Evolutionary conservation across 2,113 vertebrate species (phyloP), one percentile per base, ranked within the genome.

Genomic region (Jacana jacana): DNA sequence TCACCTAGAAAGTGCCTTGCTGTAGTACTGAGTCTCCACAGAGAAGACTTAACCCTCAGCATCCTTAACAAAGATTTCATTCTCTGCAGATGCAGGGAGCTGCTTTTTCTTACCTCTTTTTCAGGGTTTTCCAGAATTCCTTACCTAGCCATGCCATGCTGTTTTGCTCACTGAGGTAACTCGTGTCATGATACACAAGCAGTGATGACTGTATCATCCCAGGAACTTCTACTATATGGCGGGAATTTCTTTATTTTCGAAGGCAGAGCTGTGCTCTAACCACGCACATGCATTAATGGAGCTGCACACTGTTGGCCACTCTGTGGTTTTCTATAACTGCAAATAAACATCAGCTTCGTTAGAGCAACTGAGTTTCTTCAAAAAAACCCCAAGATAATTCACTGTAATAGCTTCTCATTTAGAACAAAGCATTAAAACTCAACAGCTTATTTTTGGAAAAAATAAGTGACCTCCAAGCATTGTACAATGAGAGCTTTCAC

Each of bases 221-320:
- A 17, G 10, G 49, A 72, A 51, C 51, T 83, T 40, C 44, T 66
- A 5, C 39, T 54, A 60, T 10, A 39, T 18, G 14, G 25, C n/a
- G 55, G 54, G 61, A 61, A 18, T 42, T 72, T 64, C 31, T 89
- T 87, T 40, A 31, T 1, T 0, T n/a, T 12, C 44, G 73, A 39
- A 60, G 31, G 11, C 7, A 1, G 5, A 80, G 31, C 57, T 93
- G 31, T 9, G 27, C 12, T 28, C 13, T 69, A 37, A 44, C 12
- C 19, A 30, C n/a, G 28, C 22, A 9, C 0, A 0, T 15, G 7
- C n/a, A 17, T 5, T 35, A 27, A 48, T 42, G 37, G 40, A 18
- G 37, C 33, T 35, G 57, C 2, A 4, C 1, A 0, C 31, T 75
- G 42, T n/a, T 24, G 24, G 12, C 51, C 2, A 5, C 6, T 10